Conservation (phyloP, 1,140 invertebrate species). For the Helicorthomorpha holstii region DNA sequence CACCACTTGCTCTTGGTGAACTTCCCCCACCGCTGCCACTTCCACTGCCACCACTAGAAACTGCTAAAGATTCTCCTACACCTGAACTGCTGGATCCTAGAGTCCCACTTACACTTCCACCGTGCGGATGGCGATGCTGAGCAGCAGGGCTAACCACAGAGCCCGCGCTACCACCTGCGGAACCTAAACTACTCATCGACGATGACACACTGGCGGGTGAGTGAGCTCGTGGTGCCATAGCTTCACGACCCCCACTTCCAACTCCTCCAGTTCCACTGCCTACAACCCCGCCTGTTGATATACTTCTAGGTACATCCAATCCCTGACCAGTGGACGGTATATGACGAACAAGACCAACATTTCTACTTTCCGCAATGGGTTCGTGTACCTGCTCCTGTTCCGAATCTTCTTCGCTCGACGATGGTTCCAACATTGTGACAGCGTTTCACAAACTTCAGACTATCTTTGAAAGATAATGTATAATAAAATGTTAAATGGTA, state of each 20-base stretch:
- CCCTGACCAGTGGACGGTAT: conserved; percentile 2
- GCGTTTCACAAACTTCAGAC: too few species aligned
- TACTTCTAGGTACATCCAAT: conserved; percentile 11
- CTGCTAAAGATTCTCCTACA: background rate
- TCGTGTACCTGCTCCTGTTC: conserved; percentile 22
- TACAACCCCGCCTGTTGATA: background rate
- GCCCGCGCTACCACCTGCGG: background rate
- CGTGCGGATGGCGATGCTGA: conserved; percentile 4
- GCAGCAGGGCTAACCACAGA: background rate
- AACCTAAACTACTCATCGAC: conserved; percentile 9
- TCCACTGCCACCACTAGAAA: background rate
- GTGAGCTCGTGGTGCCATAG: conserved; percentile 1
- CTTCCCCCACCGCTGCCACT: background rate
- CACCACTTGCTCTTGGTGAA: conserved; percentile 21
- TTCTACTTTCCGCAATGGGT: conserved; percentile 14
- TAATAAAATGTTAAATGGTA: too few species aligned
- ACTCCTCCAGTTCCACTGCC: background rate
- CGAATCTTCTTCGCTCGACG: conserved; percentile 34
- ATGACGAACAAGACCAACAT: conserved; percentile 9
- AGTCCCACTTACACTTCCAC: background rate
- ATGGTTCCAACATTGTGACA: conserved; percentile 31
- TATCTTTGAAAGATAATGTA: too few species aligned
- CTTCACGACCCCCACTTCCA: background rate
- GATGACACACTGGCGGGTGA: conserved; percentile 8
- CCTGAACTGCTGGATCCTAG: conserved; percentile 3